A percentile compares a stretch with the other conserved stretches of the same genome.
Conservation (phyloP, 2,888 invertebrate genomes). For the Clusia tigrina region DNA sequence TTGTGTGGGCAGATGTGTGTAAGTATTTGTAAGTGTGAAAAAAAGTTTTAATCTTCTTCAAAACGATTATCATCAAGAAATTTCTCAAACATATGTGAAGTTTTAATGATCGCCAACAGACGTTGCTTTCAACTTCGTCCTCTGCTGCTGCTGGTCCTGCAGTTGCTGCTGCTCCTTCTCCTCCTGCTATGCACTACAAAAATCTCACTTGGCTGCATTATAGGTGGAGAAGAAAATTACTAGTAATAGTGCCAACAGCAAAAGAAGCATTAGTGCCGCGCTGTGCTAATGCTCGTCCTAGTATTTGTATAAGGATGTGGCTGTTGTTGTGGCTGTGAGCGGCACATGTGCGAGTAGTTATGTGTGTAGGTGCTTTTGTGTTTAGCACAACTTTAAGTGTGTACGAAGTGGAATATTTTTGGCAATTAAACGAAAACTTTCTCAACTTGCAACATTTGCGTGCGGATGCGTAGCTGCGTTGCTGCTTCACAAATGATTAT, state of each 20-base stretch:
- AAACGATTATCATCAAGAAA: constrained; percentile 25
- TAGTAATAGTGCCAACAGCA: no score
- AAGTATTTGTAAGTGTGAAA: constrained; percentile 7
- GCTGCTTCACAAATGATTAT: not conserved
- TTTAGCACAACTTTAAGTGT: no score
- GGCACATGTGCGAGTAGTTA: no score
- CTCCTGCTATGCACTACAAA: no score
- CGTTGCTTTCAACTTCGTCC: not conserved
- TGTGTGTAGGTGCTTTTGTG: no score
- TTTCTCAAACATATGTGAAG: constrained; percentile 18
- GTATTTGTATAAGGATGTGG: no score
- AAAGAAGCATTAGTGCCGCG: no score
- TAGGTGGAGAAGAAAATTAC: no score
- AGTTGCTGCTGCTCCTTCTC: no score
- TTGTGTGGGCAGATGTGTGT: constrained; percentile 20
- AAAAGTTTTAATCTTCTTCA: constrained; percentile 20
- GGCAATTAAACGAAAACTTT: not conserved
- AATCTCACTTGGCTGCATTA: no score
- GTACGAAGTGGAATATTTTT: not conserved
- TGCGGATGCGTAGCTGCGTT: not conserved
- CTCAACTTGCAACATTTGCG: not conserved
- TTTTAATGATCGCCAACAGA: constrained; percentile 15
- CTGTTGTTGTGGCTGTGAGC: no score
- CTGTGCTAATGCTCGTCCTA: no score
- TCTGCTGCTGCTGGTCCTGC: not conserved